phyloP scores from a whole-genome alignment of 2,797 vertebrate species.

The Novumbra hubbsi region DNA sequence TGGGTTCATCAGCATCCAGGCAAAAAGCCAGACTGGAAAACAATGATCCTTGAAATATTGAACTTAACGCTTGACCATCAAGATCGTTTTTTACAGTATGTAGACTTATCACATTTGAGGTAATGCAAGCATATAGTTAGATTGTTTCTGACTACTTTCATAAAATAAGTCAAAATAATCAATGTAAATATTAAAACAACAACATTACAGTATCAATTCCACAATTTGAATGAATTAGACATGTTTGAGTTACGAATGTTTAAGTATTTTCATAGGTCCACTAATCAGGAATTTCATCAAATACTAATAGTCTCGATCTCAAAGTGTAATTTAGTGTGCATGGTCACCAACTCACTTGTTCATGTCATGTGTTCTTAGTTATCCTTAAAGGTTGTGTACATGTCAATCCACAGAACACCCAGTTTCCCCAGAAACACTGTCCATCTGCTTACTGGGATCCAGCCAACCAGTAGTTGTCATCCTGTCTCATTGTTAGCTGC shows the following conservation, averaged over 20 bases:
- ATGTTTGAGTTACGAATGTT: not conserved
- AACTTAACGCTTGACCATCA: not conserved
- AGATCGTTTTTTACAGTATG: not conserved
- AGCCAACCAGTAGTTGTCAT: not conserved
- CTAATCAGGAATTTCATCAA: not conserved
- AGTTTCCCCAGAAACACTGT: constrained; percentile 74
- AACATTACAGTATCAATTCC: not conserved
- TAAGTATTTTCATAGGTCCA: not conserved
- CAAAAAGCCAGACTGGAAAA: constrained; percentile 79
- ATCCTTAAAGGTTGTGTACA: constrained; percentile 67
- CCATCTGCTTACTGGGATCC: constrained; percentile 28
- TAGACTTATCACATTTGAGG: constrained; percentile 13
- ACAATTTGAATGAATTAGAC: not conserved
- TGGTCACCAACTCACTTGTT: constrained; percentile 76
- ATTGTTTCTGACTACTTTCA: not conserved
- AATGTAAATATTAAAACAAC: not conserved
- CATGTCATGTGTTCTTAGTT: constrained; percentile 78
- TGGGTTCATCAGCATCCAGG: constrained; percentile 73
- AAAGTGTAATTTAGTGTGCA: not conserved
- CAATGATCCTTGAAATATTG: not conserved
- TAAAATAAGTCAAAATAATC: not conserved
- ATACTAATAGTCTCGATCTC: not conserved
- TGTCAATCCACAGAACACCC: constrained; percentile 67
- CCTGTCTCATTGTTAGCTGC: constrained; percentile 34
- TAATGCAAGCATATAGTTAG: not conserved